Percentiles rank a stretch among this genome's conserved stretches.
These are phyloP conservation scores for Ligdia adustata DNA, from an alignment of 2,888 invertebrate species.

Conservation along the genomic window DNA sequence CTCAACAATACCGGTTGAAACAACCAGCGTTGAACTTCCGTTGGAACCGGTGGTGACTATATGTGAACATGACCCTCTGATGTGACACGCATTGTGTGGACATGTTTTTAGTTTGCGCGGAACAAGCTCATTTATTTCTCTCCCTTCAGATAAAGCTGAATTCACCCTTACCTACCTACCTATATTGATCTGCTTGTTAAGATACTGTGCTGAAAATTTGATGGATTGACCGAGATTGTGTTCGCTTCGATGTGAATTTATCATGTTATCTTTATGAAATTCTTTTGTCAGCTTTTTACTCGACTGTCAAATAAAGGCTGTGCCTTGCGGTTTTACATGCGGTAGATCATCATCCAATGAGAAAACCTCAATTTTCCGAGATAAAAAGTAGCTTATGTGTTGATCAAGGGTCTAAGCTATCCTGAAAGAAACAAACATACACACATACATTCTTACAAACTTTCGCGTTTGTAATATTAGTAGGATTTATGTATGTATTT, in stretches of 20 bases:
- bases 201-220: conserved; percentile 5
- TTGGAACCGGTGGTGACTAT: too few relatives aligned
- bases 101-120: neutral
- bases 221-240: neutral
- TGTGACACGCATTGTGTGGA: neutral
- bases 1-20: neutral
- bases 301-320: neutral
- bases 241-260: neutral
- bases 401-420: too few relatives aligned
- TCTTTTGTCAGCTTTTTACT: neutral
- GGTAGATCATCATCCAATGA: neutral
- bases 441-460: too few relatives aligned
- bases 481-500: too few relatives aligned
- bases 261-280: neutral
- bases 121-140: conserved; percentile 1
- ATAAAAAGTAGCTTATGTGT: neutral
- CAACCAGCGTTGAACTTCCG: too few relatives aligned
- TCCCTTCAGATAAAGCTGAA: neutral
- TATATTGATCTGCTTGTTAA: neutral
- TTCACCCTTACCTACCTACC: neutral
- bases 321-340: neutral
- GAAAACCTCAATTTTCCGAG: neutral
- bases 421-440: too few relatives aligned
- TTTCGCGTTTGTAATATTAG: too few relatives aligned
- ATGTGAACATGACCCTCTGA: neutral